Conservation (phyloP, 2,888 invertebrate species). For the Hecatera dysodea region DNA sequence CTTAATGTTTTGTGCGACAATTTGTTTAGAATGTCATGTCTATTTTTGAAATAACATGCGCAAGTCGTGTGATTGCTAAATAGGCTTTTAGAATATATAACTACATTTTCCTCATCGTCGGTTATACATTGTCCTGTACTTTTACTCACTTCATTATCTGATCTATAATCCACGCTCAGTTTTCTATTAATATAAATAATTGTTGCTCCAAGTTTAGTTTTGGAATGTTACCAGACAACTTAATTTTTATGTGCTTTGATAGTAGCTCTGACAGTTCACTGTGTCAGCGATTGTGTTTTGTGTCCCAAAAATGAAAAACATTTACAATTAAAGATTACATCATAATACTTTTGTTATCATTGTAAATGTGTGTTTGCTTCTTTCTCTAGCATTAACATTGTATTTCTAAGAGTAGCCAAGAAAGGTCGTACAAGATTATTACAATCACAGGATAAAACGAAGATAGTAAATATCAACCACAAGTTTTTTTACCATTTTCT, state of each 20-base stretch:
- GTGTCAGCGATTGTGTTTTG: conserved; percentile 47
- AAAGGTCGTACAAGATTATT: background rate
- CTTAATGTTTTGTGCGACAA: conserved; percentile 49
- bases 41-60: conserved; percentile 45
- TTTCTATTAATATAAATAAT: conserved; percentile 1
- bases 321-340: conserved; percentile 29
- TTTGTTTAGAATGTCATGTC: conserved; percentile 48
- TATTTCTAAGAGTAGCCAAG: background rate
- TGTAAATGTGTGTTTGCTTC: conserved; percentile 5
- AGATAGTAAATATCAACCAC: background rate
- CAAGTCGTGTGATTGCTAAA: conserved; percentile 11
- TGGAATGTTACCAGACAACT: conserved; percentile 37
- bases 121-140: background rate
- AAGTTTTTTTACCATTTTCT: background rate
- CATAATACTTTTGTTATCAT: conserved; percentile 24
- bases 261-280: conserved; percentile 55
- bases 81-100: conserved; percentile 5
- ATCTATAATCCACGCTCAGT: background rate
- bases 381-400: background rate
- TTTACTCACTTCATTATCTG: background rate
- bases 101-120: background rate
- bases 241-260: conserved; percentile 40
- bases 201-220: background rate
- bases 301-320: conserved; percentile 46
- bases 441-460: background rate